Evolutionary conservation across 2,113 vertebrate genomes (phyloP), one percentile per base, ranked within the genome.

Genomic region (Upupa epops): DNA sequence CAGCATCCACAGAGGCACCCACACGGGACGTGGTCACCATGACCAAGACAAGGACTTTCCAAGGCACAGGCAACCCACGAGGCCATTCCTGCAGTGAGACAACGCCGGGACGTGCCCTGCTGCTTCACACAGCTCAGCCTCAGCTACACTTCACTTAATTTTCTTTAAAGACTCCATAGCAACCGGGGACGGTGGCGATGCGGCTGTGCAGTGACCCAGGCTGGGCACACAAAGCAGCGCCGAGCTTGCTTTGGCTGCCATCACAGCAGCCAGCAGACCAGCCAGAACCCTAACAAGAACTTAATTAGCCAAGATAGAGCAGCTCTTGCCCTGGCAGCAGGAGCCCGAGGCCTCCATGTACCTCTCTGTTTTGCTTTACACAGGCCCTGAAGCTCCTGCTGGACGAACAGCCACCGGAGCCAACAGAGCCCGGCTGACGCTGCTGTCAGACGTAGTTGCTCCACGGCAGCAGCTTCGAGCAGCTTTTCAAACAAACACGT

Each of bases 191-290:
- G 0, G 74, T 60, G 40, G 74, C 75, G 87, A 65, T 7, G 69
- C 0, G 13, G 71, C 73, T 32, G 89, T 85, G 93, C 89, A 29
- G 74, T 73, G 94, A 93, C 87, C 93, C 82, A 17, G 83, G 73
- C 89, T 71, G 74, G 80, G 70, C 79, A 86, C 89, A 90, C 91
- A 89, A 89, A 90, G 91, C 95, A 71, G 81, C 88, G 94, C 80
- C 83, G 49, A 90, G 86, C 78, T 61, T 8, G 63, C 89, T 61
- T 29, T 87, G 93, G 81, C 93, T 85, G 66, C 87, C 40, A 31
- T 24, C 87, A 85, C 87, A 73, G 91, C 89, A 86, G 78, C 55
- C 77, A 83, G 83, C 89, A 93, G 66, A 25, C 18, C 0, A 2
- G 74, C 93, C 84, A 87, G 89, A 92, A 93, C 40, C 84, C 82